These are phyloP conservation scores for Philotrypesis tridentata DNA, from an alignment of 1,140 invertebrate species.

Conservation along the genomic window DNA sequence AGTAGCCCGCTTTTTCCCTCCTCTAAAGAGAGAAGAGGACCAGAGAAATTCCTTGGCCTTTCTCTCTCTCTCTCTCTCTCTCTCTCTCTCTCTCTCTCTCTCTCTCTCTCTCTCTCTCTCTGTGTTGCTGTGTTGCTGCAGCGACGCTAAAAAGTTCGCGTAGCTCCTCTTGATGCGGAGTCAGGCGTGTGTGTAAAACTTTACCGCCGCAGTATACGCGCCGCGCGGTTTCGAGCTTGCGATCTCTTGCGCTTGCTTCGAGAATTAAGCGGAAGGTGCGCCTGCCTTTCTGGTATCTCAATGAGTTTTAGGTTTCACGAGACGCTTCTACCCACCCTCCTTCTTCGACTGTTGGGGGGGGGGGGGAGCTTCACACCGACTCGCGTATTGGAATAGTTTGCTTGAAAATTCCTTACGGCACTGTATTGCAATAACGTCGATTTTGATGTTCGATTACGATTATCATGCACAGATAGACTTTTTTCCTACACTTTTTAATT, in stretches of 20 bases:
- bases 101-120: neutral
- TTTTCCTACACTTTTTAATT: no score
- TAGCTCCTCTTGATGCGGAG: neutral
- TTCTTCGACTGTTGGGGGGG: neutral
- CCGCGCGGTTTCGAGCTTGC: neutral
- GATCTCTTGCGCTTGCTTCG: neutral
- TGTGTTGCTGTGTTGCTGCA: no score
- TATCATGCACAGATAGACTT: no score
- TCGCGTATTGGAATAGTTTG: neutral
- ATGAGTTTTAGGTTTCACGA: neutral
- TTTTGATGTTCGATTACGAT: no score
- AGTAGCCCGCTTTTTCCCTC: neutral
- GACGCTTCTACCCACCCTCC: neutral
- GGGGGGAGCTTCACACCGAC: no score
- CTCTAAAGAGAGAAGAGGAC: neutral
- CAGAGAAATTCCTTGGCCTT: neutral
- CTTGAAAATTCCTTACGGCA: no score
- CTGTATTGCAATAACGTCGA: no score
- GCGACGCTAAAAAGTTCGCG: conserved; percentile 15
- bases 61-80: neutral
- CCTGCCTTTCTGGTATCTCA: neutral
- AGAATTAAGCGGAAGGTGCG: neutral
- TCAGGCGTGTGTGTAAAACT: neutral
- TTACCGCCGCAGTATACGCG: neutral
- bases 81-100: neutral